These are phyloP conservation scores for Eretmochelys imbricata DNA, from an alignment of 2,113 vertebrate species.

Conservation along the genomic window DNA sequence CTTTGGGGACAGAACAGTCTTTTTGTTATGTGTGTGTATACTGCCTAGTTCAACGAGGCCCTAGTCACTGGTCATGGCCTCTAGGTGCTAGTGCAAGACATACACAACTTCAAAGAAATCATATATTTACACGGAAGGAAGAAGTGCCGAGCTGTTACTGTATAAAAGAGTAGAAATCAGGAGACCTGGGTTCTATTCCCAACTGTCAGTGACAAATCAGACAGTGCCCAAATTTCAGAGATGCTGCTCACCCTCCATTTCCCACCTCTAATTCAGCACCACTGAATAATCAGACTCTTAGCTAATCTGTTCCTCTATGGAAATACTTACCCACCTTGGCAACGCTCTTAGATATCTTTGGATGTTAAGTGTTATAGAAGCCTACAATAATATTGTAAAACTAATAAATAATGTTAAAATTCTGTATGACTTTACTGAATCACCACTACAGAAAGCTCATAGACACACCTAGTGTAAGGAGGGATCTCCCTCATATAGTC, in stretches of 20 bases:
- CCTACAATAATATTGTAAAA: neutral
- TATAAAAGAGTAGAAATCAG: neutral
- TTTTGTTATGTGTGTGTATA: neutral
- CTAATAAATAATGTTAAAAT: neutral
- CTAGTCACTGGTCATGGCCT: neutral
- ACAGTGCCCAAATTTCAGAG: neutral
- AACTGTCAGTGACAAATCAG: neutral
- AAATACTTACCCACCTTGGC: neutral
- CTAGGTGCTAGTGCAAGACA: neutral
- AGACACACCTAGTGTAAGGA: rapidly evolving
- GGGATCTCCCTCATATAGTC: neutral
- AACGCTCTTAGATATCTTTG: neutral
- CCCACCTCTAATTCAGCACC: neutral
- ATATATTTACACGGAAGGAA: neutral
- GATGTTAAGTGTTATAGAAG: neutral
- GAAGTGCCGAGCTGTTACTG: neutral
- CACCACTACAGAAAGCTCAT: neutral
- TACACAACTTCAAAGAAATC: neutral
- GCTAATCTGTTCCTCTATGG: neutral
- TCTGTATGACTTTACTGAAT: neutral
- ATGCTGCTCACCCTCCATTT: neutral
- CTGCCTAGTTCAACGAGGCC: neutral
- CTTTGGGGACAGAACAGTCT: neutral
- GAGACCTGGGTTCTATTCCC: neutral
- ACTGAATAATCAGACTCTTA: neutral